phyloP scores from a whole-genome alignment of 2,888 invertebrate species.

The Macrosoma leucophasiata region DNA sequence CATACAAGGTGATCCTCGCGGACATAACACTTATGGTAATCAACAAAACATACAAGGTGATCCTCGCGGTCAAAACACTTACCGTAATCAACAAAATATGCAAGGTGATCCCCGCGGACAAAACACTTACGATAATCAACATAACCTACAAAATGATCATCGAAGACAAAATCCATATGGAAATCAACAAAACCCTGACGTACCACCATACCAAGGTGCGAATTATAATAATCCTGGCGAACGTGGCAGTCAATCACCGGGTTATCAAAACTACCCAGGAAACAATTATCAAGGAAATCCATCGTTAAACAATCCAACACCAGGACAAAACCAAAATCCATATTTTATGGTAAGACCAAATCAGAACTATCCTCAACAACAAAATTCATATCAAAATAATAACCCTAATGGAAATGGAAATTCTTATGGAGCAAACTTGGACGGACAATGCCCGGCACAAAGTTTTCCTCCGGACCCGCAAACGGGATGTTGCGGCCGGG shows the following conservation, averaged over 20 bases:
- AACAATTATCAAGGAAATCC: conserved; percentile 6
- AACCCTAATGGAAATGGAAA: conserved; percentile 19
- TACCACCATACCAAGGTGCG: not conserved
- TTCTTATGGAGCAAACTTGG: conserved; percentile 17
- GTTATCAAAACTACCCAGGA: conserved; percentile 6
- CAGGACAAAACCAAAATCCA: conserved; percentile 9
- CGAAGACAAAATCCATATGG: conserved; percentile 8
- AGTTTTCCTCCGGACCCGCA: conserved; percentile 47
- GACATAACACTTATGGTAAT: conserved; percentile 2
- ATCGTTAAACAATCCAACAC: conserved; percentile 1
- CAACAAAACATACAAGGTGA: conserved; percentile 3
- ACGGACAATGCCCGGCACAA: conserved; percentile 38
- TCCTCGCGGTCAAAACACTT: conserved; percentile 1
- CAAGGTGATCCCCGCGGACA: conserved; percentile 6
- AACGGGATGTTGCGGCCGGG: conserved; percentile 55
- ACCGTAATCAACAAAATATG: not conserved
- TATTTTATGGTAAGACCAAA: conserved; percentile 7
- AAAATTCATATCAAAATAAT: conserved; percentile 13
- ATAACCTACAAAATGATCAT: too few species aligned
- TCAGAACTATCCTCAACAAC: conserved; percentile 14
- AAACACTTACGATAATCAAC: conserved; percentile 1
- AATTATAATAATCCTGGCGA: not conserved
- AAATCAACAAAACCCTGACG: conserved; percentile 4
- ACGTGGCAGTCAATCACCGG: conserved; percentile 1
- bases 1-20: conserved; percentile 3